These are phyloP conservation scores for Melieria picta DNA, from an alignment of 2,888 invertebrate species.

Conservation along the genomic window DNA sequence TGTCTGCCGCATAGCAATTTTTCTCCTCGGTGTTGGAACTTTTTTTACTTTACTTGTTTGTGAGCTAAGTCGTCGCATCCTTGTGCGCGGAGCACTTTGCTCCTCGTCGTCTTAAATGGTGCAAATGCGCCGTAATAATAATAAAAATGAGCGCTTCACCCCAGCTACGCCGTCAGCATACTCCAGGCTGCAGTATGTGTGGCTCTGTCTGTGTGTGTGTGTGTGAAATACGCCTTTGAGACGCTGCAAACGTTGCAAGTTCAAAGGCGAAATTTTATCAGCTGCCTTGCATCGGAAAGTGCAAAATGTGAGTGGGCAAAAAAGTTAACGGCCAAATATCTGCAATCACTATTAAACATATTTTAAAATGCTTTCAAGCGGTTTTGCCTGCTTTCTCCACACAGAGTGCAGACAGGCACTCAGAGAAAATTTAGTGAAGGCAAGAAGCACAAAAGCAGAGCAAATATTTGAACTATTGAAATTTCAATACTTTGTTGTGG, in stretches of 20 bases:
- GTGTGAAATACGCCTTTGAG: not conserved
- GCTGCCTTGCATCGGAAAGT: slow-evolving; percentile 22
- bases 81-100: not conserved
- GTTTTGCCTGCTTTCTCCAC: not conserved
- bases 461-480: too few species aligned
- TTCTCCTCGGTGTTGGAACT: slow-evolving; percentile 16
- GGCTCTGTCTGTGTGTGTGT: slow-evolving; percentile 6
- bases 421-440: too few species aligned
- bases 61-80: too few species aligned
- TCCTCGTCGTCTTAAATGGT: slow-evolving; percentile 32
- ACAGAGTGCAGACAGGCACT: too few species aligned
- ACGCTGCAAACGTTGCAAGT: not conserved
- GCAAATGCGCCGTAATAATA: slow-evolving; percentile 31
- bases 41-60: not conserved
- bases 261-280: slow-evolving; percentile 31
- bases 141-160: slow-evolving; percentile 2
- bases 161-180: not conserved
- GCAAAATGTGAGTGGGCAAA: slow-evolving; percentile 18
- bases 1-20: not conserved
- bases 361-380: slow-evolving; percentile 1
- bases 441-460: too few species aligned
- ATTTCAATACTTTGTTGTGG: too few species aligned
- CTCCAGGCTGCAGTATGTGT: not conserved
- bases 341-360: slow-evolving; percentile 26
- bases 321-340: slow-evolving; percentile 28